These are phyloP conservation scores for Gobionotothen gibberifrons DNA, from an alignment of 2,797 vertebrate species.

Conservation along the genomic window DNA sequence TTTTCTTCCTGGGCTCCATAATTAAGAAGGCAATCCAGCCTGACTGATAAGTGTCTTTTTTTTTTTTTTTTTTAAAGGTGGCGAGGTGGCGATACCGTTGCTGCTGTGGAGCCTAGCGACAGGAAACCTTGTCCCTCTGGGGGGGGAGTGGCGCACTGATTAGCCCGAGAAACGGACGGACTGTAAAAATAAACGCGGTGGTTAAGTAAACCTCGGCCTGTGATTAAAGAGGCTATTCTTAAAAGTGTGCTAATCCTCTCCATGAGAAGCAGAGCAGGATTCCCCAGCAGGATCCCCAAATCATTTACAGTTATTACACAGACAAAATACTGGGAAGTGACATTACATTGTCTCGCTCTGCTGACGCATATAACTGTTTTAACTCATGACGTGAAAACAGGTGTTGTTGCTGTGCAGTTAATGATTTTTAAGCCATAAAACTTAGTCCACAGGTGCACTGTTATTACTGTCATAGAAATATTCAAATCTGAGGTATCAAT, in stretches of 20 bases:
- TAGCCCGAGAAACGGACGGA: slow-evolving; percentile 77
- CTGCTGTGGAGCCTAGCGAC: slow-evolving; percentile 52
- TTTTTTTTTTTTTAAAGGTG: slow-evolving; percentile 66
- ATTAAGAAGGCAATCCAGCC: slow-evolving; percentile 66
- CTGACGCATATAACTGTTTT: slow-evolving; percentile 25
- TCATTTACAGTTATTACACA: slow-evolving; percentile 64
- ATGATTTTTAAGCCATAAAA: slow-evolving; percentile 21
- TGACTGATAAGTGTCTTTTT: slow-evolving; percentile 66
- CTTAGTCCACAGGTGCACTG: slow-evolving; percentile 20
- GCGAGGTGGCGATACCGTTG: slow-evolving; percentile 52
- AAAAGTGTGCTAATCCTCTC: slow-evolving; percentile 72
- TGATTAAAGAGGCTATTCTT: slow-evolving; percentile 81
- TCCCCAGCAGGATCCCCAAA: slow-evolving; percentile 60
- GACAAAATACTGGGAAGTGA: slow-evolving; percentile 56
- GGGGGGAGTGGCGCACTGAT: slow-evolving; percentile 65
- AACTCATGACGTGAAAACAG: slow-evolving; percentile 31
- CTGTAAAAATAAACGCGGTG: slow-evolving; percentile 82
- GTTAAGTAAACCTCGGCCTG: slow-evolving; percentile 77
- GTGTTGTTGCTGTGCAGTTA: slow-evolving; percentile 14
- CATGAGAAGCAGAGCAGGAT: slow-evolving; percentile 66
- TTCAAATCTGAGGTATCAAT: slow-evolving; percentile 18
- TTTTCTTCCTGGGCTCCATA: slow-evolving; percentile 51
- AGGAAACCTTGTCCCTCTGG: slow-evolving; percentile 74
- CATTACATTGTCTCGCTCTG: slow-evolving; percentile 29
- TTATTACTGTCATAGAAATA: slow-evolving; percentile 27